Evolutionary conservation across 2,888 invertebrate genomes (phyloP).

Genomic region (Kuschelorhynchus macadamiae): DNA sequence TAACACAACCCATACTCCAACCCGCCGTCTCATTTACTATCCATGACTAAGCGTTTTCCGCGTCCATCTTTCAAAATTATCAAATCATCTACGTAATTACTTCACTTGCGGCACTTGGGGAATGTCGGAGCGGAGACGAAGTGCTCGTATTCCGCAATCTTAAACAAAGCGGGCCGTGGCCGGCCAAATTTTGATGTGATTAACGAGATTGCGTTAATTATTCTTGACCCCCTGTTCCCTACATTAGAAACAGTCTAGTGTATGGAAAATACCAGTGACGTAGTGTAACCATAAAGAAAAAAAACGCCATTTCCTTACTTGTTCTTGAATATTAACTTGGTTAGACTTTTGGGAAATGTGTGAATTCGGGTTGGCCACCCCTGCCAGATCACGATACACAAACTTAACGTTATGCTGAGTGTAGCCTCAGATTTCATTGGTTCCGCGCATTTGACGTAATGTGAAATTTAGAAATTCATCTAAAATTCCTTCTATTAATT

Average conservation of each 20-base stretch:
- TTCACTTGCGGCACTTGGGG: constrained; percentile 48
- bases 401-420: too few species aligned
- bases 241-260: constrained; percentile 8
- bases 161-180: constrained; percentile 53
- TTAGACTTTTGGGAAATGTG: too few species aligned
- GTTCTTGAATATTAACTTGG: too few species aligned
- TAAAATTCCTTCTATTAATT: too few species aligned
- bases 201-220: constrained; percentile 61
- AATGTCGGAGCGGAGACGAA: constrained; percentile 29
- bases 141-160: constrained; percentile 48
- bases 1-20: neutral
- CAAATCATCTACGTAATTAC: constrained; percentile 50
- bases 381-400: too few species aligned
- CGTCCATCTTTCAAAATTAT: constrained; percentile 48
- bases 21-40: neutral
- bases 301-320: too few species aligned
- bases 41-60: constrained; percentile 36
- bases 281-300: too few species aligned
- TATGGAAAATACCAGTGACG: constrained; percentile 12
- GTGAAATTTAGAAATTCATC: too few species aligned
- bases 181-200: constrained; percentile 57
- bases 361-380: too few species aligned
- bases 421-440: too few species aligned
- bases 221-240: constrained; percentile 55
- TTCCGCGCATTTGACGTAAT: too few species aligned